Evolutionary conservation across 2,797 vertebrate genomes (phyloP), one percentile per base, ranked within the genome.

Genomic region (Luscinia megarhynchos): DNA sequence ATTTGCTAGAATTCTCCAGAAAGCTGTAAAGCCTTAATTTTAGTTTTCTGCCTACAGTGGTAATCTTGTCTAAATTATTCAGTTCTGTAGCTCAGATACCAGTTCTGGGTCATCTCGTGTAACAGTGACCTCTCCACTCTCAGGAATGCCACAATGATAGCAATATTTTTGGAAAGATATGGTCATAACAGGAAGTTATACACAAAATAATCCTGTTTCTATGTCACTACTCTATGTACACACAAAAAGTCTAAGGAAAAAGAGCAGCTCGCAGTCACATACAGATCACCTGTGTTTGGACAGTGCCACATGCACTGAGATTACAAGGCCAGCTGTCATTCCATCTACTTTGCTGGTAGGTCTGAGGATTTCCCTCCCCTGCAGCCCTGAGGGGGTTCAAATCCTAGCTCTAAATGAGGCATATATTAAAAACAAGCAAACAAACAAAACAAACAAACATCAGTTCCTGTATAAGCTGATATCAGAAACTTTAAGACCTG

Each of bases 141-240:
- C 50, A 61, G 38, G 24, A 91, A 41, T 34, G 13, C 36, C 27
- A 12, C 2, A 13, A 19, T 9, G 6, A 57, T 2, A 81, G 19
- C 30, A 76, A 17, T 29, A 19, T 36, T 70, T 87, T 75, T 78
- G 54, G 46, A 88, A 29, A 63, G 0, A 0, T 36, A 15, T 1
- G 0, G 13, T 29, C 26, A 17, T 54, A 80, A 55, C 3, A 77
- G 61, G 24, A 46, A 59, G 30, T 64, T 68, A 54, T 12, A 72
- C 0, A 2, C 5, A 11, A 0, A 2, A 36, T 7, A 87, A 10
- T 38, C 45, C 23, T 55, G 12, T 41, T 40, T 66, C 27, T 51
- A 0, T 26, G 40, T 87, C 43, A 20, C 19, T 59, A 1, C 26
- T 67, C 45, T 63, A 63, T 74, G 50, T 19, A 53, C 15, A 27